Evolutionary conservation across 2,113 vertebrate species (phyloP), one percentile per base, ranked within the genome.

Genomic region (Aythya baeri): DNA sequence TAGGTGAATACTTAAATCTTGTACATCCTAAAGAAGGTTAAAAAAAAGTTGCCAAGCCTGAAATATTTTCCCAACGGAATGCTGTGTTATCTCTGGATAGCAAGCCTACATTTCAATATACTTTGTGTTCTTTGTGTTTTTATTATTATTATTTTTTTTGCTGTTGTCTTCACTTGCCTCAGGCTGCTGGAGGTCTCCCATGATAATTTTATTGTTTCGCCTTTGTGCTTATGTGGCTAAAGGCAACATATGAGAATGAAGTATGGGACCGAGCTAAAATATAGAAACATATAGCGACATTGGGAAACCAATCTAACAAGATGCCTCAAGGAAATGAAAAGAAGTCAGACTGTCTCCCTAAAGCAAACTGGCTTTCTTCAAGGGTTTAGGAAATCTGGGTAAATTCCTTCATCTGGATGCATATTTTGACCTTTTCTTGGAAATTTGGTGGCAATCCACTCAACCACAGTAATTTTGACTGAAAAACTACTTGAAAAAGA

Each of bases 231-330:
- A 88, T 61, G 44, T 83, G 88, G 83, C 89, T 96, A 73, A 84
- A 94, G 90, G 91, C 89, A 94, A 83, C 77, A 79, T 84, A 97
- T 97, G 70, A 95, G 92, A 97, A 96, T 91, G 94, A 97, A 93
- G 67, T 70, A 93, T 55, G 86, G 92, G 90, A 90, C 89, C 87
- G 44, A 58, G 97, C 94, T 86, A 91, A 96, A 95, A 94, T 89
- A 83, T 62, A 96, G 88, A 91, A 97, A 78, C 93, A 94, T 91
- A 95, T 11, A 93, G 92, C 93, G 82, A 79, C 83, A 93, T 50
- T 11, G n/a, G 88, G 63, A 97, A 98, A 95, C 77, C 91, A 96
- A 94, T 93, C 93, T 96, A 97, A 93, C 58, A 88, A 57, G 77
- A 95, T 88, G 81, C 93, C 97, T 96, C 76, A 89, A 97, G 88